These are phyloP conservation scores for Bombus confusus DNA, from an alignment of 1,140 invertebrate genomes.

Conservation along the genomic window DNA sequence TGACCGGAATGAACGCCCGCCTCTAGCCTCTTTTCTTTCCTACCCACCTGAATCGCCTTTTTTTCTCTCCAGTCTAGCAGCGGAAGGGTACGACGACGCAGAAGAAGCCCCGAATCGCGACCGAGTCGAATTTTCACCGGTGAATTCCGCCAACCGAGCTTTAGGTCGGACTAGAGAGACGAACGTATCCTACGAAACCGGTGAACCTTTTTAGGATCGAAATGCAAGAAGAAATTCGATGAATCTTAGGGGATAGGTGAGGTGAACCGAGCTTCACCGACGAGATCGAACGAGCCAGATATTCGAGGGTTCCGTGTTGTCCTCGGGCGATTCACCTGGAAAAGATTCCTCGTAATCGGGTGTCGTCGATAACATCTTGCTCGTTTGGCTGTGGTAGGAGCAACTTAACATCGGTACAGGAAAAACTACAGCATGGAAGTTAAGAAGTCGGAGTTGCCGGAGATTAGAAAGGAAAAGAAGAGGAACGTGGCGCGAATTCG, in stretches of 20 bases:
- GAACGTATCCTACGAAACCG: constrained; percentile 24
- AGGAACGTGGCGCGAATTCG: neutral
- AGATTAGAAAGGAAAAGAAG: neutral
- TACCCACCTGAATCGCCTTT: neutral
- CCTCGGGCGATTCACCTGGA: neutral
- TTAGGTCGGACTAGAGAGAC: neutral
- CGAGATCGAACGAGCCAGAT: constrained; percentile 37
- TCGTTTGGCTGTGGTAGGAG: constrained; percentile 3
- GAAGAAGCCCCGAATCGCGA: constrained; percentile 18
- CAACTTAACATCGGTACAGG: neutral
- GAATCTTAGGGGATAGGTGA: constrained; percentile 42
- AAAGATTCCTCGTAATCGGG: constrained; percentile 50
- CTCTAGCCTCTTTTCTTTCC: constrained; percentile 36
- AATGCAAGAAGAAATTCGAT: constrained; percentile 59
- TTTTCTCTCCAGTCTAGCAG: neutral
- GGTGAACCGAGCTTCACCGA: neutral
- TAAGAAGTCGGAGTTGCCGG: too few species aligned
- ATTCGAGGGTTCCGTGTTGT: constrained; percentile 42
- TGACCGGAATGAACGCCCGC: constrained; percentile 71
- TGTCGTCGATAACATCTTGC: constrained; percentile 48
- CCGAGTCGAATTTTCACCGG: constrained; percentile 39
- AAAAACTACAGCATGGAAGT: neutral
- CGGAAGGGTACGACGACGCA: neutral
- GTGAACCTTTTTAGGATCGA: constrained; percentile 29
- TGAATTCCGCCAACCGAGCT: constrained; percentile 34